Base-by-base conservation (phyloP, 2,888 invertebrate species). In the Spodoptera picta region DNA sequence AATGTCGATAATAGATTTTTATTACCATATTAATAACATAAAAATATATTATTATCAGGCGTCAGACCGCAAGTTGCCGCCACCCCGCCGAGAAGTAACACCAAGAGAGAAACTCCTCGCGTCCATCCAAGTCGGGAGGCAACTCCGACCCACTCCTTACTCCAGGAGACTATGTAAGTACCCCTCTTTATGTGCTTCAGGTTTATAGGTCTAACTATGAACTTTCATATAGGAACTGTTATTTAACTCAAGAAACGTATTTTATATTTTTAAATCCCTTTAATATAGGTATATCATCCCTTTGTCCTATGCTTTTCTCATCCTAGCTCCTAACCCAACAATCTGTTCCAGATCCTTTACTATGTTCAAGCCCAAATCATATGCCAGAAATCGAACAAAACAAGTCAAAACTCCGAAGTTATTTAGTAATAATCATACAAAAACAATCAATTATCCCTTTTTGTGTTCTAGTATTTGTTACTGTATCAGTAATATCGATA, bases 51-150 rank as follows among this genome's bases (percentile, higher is more conserved):
- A 2, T 36, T 7, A 36, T 36, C 36, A 97, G 97, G 98, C 97
- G 55, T 97, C 98, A 54, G 98, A 98, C 84, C 95, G 98, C 63
- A 97, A 98, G 87, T 90, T 98, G 81, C 96, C 97, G 54, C 98
- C 98, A 3, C 95, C 96, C 42, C 95, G 96, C 63, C 95, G 96
- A 73, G 96, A 96, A 75, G 95, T 96, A 57, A 98, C 98, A 12
- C 97, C 98, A 0, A 95, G 98, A 70, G 98, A 98, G 90, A 96
- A 97, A 81, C 95, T 98, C 41, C 96, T 98, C 93, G 97, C 98
- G 75, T 98, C 98, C 67, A 98, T 98, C 80, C 97, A 97, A 83
- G 95, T 96, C 75, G 97, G 97, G 53, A 95, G 96, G 72, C 96
- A 95, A 76, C 94, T 98, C 55, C 95, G 96, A 85, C 96, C 97